Conservation (phyloP, 2,888 invertebrate species). For the Piscicola geometra region DNA sequence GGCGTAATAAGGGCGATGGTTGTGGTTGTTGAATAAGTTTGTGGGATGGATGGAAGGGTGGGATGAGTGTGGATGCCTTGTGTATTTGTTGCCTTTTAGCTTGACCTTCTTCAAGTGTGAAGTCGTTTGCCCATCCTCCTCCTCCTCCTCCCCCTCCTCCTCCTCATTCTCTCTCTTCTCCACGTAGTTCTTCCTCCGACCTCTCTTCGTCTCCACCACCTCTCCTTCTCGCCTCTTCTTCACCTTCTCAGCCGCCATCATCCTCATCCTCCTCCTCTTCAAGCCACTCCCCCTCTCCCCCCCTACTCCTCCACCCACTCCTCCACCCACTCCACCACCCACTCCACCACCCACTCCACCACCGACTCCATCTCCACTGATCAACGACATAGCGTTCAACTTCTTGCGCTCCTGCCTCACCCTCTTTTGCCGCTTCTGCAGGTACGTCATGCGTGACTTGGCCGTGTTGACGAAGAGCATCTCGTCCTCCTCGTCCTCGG, state of each 20-base stretch:
- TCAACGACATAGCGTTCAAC: constrained; percentile 17
- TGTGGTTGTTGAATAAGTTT: background rate
- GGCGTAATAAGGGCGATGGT: background rate
- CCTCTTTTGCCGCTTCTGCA: constrained; percentile 15
- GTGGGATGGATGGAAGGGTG: background rate
- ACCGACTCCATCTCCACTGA: constrained; percentile 6
- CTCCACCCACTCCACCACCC: background rate
- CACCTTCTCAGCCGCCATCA: background rate
- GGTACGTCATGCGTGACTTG: background rate
- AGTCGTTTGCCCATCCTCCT: background rate
- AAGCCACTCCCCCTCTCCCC: constrained; percentile 20
- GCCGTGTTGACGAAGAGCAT: constrained; percentile 59
- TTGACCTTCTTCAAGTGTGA: background rate
- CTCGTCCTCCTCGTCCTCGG: constrained; percentile 58
- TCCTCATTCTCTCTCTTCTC: constrained; percentile 1
- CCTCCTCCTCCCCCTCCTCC: constrained; percentile 1
- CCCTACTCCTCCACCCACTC: constrained; percentile 4
- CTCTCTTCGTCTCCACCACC: background rate
- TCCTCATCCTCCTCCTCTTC: background rate
- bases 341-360: constrained; percentile 1
- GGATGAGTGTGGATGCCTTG: background rate
- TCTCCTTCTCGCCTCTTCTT: background rate
- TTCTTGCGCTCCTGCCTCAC: constrained; percentile 26
- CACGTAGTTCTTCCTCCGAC: background rate
- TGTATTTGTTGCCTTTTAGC: background rate